Evolutionary conservation across 2,888 invertebrate species (phyloP).

Genomic region (Dasysyrphus albostriatus): DNA sequence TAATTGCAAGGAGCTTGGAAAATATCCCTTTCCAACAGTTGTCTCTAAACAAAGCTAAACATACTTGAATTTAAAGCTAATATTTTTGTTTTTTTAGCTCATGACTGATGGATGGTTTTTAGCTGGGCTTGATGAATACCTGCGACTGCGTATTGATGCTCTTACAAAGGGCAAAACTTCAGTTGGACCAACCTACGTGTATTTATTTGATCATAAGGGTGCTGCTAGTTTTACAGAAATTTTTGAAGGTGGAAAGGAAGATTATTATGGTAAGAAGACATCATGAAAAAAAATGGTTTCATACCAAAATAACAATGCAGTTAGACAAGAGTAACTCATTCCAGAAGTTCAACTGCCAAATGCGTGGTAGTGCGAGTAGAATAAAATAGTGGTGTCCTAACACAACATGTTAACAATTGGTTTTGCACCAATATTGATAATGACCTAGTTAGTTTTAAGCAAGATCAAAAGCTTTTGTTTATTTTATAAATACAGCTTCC

Average conservation of each 20-base stretch:
- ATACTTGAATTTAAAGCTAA: neutral
- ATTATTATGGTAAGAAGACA: conserved; percentile 86
- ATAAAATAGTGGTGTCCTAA: too few species aligned
- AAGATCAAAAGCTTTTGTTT: too few species aligned
- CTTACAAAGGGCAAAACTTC: conserved; percentile 83
- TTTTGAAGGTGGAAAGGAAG: conserved; percentile 87
- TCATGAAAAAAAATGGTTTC: too few species aligned
- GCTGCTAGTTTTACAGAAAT: conserved; percentile 88
- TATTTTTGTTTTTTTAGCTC: conserved; percentile 84
- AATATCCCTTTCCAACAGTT: neutral
- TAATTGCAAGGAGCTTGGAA: too few species aligned
- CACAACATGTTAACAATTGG: too few species aligned
- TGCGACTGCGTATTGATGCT: conserved; percentile 85
- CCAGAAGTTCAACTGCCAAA: too few species aligned
- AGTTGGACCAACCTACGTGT: conserved; percentile 87
- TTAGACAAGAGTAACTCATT: too few species aligned
- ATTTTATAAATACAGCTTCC: too few species aligned
- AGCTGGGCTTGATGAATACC: conserved; percentile 87
- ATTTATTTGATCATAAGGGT: conserved; percentile 88
- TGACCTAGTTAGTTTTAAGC: too few species aligned
- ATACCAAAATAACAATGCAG: too few species aligned
- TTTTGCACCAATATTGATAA: too few species aligned
- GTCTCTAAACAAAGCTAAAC: neutral
- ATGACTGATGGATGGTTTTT: conserved; percentile 90
- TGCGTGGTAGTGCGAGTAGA: too few species aligned